Base-by-base conservation (phyloP, 2,888 invertebrate genomes). In the Diarsia mendica region DNA sequence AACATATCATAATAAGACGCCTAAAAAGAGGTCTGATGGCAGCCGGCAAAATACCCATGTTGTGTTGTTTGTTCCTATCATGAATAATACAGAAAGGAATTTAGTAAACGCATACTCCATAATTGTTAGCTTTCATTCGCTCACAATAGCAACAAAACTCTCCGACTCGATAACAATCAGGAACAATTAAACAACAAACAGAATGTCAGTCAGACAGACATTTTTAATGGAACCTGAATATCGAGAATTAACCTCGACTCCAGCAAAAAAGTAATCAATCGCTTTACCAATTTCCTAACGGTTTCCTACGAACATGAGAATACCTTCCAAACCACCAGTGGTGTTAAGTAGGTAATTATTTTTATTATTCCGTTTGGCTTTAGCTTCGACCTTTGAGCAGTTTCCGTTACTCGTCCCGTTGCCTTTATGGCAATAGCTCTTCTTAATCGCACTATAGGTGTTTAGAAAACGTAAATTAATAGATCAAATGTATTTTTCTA, bases 261-360 rank as follows among this genome's bases (percentile, higher is more conserved):
- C 6, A 64, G 68, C 49, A 75, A 84, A 85, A 84, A 85, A 85
- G 82, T 75, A 69, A 85, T 82, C 73, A 82, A 87, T 73, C 69
- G 83, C 65, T 68, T 72, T 73, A 85, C 72, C 75, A 75, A 84
- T 85, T 79, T 82, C 67, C 74, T 87, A 83, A 87, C 80, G 85
- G 85, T 83, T 79, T 82, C 39, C 67, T 72, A 66, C 58, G 58
- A 81, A 74, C 23, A 69, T 76, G 66, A 72, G 53, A 72, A 78
- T 77, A 75, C 58, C 60, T 75, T 67, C 20, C 44, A 55, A 72
- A 66, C 72, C 63, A 71, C 46, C 65, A 82, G 48, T 78, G 74
- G 61, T 82, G 70, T 70, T 83, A 85, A 85, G 87, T 76, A 85
- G 80, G 76, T 83, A 79, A 85, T 85, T 72, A 87, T 87, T 87